Evolutionary conservation across 2,113 vertebrate species (phyloP).

Genomic region (Petaurus breviceps): DNA sequence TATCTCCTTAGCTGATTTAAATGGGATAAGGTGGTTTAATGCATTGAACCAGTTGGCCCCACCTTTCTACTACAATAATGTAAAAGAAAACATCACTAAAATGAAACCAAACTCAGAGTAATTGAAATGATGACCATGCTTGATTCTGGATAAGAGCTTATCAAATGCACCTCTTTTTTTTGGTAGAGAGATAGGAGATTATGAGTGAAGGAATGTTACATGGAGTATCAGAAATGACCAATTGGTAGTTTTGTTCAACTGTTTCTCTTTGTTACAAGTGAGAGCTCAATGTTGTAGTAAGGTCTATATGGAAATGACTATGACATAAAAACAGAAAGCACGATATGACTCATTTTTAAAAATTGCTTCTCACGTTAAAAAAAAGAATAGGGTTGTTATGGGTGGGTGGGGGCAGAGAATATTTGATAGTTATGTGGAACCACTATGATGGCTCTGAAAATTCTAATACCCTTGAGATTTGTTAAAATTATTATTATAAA

Average conservation of each 20-base stretch:
- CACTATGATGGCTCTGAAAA: conserved; percentile 53
- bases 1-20: not conserved
- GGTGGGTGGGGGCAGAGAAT: not conserved
- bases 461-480: conserved; percentile 58
- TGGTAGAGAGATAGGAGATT: not conserved
- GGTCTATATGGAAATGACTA: not conserved
- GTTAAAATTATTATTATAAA: conserved; percentile 71
- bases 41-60: not conserved
- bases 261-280: not conserved
- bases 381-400: not conserved
- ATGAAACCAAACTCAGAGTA: not conserved
- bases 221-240: not conserved
- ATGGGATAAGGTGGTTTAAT: not conserved
- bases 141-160: not conserved
- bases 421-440: conserved; percentile 40
- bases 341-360: not conserved
- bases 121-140: not conserved
- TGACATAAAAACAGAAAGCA: not conserved
- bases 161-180: not conserved
- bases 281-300: not conserved
- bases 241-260: not conserved
- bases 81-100: too few relatives aligned
- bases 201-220: not conserved
- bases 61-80: not conserved
- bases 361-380: not conserved